Evolutionary conservation across 2,888 invertebrate genomes (phyloP).

Genomic region (Phyllotreta cruciferae): DNA sequence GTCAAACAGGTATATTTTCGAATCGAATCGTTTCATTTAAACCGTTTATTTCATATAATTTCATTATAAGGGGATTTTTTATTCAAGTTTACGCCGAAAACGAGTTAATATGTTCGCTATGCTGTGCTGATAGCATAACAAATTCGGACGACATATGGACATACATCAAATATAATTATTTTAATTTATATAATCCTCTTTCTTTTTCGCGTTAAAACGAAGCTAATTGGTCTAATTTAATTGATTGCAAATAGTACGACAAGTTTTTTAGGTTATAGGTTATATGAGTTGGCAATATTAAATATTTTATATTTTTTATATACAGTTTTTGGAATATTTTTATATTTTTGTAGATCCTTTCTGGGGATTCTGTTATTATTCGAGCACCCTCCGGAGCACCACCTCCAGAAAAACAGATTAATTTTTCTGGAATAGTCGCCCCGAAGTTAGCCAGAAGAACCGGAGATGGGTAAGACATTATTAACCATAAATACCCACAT

Average conservation of each 20-base stretch:
- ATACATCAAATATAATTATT: background rate
- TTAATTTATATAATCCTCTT: background rate
- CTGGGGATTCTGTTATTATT: conserved; percentile 95
- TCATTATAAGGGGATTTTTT: background rate
- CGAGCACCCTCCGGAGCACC: conserved; percentile 89
- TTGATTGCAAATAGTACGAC: background rate
- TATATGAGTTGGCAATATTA: conserved; percentile 51
- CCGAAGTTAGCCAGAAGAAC: conserved; percentile 87
- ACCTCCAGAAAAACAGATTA: conserved; percentile 89
- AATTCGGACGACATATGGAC: conserved; percentile 30
- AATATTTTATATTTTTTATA: conserved; percentile 7
- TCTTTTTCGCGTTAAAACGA: too few species aligned
- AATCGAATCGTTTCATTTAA: background rate
- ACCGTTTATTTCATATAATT: background rate
- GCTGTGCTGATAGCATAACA: conserved; percentile 55
- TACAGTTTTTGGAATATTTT: background rate
- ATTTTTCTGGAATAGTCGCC: conserved; percentile 89
- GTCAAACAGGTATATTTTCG: conserved; percentile 66
- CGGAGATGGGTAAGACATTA: conserved; percentile 58
- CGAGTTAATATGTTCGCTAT: conserved; percentile 7
- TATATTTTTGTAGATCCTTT: conserved; percentile 76
- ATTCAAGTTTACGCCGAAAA: conserved; percentile 7
- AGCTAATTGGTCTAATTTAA: background rate
- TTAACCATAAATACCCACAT: too few species aligned
- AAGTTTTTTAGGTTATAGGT: conserved; percentile 37